These are phyloP conservation scores for Rotaria magnacalcarata DNA, from an alignment of 2,888 invertebrate species.

Conservation along the genomic window DNA sequence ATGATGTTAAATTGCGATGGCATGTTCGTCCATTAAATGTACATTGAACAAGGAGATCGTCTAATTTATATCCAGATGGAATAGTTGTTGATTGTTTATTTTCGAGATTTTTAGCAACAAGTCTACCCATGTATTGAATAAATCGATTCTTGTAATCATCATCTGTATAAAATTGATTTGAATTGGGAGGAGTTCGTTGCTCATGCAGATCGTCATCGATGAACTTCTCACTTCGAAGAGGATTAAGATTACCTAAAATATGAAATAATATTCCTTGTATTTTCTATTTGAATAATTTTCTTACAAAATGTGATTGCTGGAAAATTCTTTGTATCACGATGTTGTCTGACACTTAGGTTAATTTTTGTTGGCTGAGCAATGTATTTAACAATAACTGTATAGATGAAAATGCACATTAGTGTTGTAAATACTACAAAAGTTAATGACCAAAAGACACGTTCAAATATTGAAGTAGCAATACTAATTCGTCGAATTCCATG, in stretches of 20 bases:
- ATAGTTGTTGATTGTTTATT: background rate
- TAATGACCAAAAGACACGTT: background rate
- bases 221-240: background rate
- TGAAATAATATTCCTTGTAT: too few species aligned
- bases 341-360: background rate
- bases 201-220: background rate
- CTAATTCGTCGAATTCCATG: conserved; percentile 8
- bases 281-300: background rate
- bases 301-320: background rate
- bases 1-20: background rate
- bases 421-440: background rate
- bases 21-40: background rate
- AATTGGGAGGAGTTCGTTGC: background rate
- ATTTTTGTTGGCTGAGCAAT: background rate
- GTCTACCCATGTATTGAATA: background rate
- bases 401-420: background rate
- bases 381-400: background rate
- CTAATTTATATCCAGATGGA: background rate
- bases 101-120: background rate
- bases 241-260: conserved; percentile 18
- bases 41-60: background rate
- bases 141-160: background rate
- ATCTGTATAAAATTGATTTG: background rate
- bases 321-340: background rate
- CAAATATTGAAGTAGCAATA: background rate